These are phyloP conservation scores for Arnoldichthys spilopterus DNA, from an alignment of 2,797 vertebrate genomes.

Conservation along the genomic window DNA sequence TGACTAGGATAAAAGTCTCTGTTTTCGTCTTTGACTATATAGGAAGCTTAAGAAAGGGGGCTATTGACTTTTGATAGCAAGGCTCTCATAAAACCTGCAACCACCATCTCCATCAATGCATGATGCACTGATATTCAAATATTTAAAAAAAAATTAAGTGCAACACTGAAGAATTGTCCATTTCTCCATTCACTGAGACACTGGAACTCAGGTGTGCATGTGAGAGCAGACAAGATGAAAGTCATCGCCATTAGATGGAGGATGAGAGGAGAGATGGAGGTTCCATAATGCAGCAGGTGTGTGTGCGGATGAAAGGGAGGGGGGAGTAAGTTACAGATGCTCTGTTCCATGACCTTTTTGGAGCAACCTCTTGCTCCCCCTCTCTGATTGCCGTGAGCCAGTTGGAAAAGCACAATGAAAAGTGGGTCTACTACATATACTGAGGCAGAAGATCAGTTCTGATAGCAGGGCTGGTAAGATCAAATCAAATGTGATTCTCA, in stretches of 20 bases:
- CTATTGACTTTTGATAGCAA: not conserved
- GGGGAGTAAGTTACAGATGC: slow-evolving; percentile 35
- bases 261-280: slow-evolving; percentile 44
- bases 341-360: slow-evolving; percentile 54
- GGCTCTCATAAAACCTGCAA: not conserved
- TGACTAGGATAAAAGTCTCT: not conserved
- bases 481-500: not conserved
- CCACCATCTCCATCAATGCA: not conserved
- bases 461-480: not conserved
- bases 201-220: slow-evolving; percentile 50
- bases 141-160: not conserved
- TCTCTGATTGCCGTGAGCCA: not conserved
- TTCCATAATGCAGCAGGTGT: slow-evolving; percentile 59
- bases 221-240: slow-evolving; percentile 55
- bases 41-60: not conserved
- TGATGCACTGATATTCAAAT: not conserved
- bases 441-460: not conserved
- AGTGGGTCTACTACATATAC: slow-evolving; percentile 24
- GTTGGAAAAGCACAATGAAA: slow-evolving; percentile 7
- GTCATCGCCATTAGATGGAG: slow-evolving; percentile 32
- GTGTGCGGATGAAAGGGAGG: slow-evolving; percentile 21
- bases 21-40: not conserved
- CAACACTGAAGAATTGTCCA: slow-evolving; percentile 14
- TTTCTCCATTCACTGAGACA: slow-evolving; percentile 22
- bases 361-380: slow-evolving; percentile 19